These are phyloP conservation scores for Coluber constrictor DNA, from an alignment of 2,797 vertebrate species.

Conservation along the genomic window DNA sequence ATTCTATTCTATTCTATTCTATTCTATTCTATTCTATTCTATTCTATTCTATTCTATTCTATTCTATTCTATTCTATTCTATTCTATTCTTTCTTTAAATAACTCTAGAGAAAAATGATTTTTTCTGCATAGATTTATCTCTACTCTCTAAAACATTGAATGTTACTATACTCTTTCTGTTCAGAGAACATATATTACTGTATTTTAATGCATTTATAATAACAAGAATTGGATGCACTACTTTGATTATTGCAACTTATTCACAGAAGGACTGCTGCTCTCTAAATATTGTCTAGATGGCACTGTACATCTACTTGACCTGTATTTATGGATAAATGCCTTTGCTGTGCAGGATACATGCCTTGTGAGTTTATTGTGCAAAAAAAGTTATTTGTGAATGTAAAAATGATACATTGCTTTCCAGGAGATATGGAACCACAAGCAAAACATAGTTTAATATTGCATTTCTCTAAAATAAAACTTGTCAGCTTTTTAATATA, in stretches of 20 bases:
- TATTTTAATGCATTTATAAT: background rate
- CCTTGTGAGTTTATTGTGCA: fast-evolving
- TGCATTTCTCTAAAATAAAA: constrained; percentile 9
- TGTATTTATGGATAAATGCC: constrained; percentile 3
- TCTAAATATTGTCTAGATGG: constrained; percentile 60
- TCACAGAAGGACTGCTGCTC: constrained; percentile 37
- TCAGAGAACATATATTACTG: background rate
- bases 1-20: no score
- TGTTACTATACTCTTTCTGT: background rate
- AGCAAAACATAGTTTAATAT: background rate
- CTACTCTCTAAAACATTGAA: background rate
- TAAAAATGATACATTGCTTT: background rate
- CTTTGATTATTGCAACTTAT: background rate
- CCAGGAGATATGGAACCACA: background rate
- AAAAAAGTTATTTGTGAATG: constrained; percentile 19
- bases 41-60: no score
- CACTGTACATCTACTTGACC: constrained; percentile 50
- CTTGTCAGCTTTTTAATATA: background rate
- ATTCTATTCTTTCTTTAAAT: constrained; percentile 8
- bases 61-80: no score
- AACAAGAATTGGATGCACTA: background rate
- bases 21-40: no score
- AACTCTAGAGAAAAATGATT: constrained; percentile 2
- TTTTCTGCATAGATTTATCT: background rate
- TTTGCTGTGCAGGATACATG: background rate